Base-by-base conservation (phyloP, 2,797 vertebrate species). In the Mormyrus hasselquistii region DNA sequence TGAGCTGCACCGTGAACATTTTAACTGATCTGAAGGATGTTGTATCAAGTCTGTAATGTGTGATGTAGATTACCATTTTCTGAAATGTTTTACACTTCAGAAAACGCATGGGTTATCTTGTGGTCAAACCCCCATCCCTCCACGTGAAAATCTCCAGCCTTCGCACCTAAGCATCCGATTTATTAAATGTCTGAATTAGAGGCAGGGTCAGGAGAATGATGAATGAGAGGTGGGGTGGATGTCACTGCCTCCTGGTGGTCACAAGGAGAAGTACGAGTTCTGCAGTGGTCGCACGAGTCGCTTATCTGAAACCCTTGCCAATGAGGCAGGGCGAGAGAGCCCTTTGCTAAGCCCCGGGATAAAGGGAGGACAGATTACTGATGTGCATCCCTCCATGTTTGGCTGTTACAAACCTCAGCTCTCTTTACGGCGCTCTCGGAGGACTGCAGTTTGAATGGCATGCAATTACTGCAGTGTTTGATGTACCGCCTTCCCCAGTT, bases 391-490 rank as follows among this genome's bases (percentile, higher is more conserved):
- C 79, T 14, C 2, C 14, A 2, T 12, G 25, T 85, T 84, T 6
- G 47, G 87, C 76, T 55, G 50, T 76, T 79, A 50, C 34, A 76
- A 76, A 34, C 34, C 50, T 25, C 50, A 79, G 76, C 34, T 10
- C 34, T 87, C 16, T 82, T 89, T 82, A 38, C 34, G 16, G 19
- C 4, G 8, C 34, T 44, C 73, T 50, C 76, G 1, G 47, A 44
- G n/a, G 52, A 25, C 57, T 22, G 82, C 25, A 14, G 69, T 85
- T 90, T 84, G 50, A 88, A 88, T 85, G 57, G 53, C 55, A 49
- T 69, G 16, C 59, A 88, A 90, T 84, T 90, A 88, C 73, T 84
- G 41, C 87, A 29, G 47, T 84, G 57, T 83, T 84, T 83, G 53
- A 55, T 85, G 76, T 82, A 41, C 19, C 9, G 2, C 16, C 87